Percentiles rank a stretch among this genome's conserved stretches.
phyloP scores from a whole-genome alignment of 2,113 vertebrate species.

The Urocolius indicus region DNA sequence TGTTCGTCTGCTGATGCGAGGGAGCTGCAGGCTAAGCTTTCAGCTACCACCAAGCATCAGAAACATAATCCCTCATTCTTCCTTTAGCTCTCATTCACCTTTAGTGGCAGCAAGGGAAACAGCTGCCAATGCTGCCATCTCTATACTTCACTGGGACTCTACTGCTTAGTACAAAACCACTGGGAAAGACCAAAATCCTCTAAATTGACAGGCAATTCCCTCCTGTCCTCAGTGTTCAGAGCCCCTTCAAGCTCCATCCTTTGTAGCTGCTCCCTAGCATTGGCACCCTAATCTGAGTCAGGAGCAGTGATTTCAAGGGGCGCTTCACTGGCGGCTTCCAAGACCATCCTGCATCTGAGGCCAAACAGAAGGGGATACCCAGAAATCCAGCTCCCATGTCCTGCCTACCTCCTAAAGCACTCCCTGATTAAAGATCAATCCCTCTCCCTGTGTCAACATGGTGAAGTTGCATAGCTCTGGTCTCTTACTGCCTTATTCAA shows the following conservation, averaged over 20 bases:
- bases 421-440: neutral
- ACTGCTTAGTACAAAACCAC: neutral
- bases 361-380: neutral
- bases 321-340: neutral
- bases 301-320: neutral
- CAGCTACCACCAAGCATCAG: neutral
- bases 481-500: neutral
- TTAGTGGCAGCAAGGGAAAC: neutral
- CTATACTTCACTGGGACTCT: neutral
- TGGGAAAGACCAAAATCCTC: neutral
- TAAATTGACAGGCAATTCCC: neutral
- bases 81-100: neutral
- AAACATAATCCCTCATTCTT: neutral
- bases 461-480: neutral
- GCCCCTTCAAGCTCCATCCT: neutral
- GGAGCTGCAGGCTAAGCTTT: neutral
- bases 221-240: neutral
- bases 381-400: neutral
- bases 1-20: neutral
- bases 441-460: neutral
- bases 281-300: neutral
- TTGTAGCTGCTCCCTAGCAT: neutral
- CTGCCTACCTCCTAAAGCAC: neutral
- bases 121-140: fast-evolving
- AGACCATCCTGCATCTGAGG: neutral